A percentile compares a stretch with the other conserved stretches of the same genome.
Conservation (phyloP, 2,888 invertebrate species). For the Coleophora flavipennella region DNA sequence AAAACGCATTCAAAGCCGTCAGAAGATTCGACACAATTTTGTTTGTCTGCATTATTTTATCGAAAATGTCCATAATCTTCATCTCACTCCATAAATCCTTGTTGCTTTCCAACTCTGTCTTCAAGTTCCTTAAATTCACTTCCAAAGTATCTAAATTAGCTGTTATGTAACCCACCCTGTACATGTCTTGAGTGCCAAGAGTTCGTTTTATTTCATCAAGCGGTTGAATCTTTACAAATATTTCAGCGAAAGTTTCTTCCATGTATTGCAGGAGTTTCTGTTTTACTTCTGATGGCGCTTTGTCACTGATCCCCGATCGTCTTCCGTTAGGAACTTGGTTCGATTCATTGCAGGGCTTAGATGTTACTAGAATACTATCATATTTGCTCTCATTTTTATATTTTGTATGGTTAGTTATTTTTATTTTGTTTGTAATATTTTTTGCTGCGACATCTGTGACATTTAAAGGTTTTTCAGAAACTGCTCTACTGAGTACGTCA, state of each 20-base stretch:
- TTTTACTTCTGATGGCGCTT: constrained; percentile 21
- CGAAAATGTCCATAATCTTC: constrained; percentile 28
- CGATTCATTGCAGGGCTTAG: constrained; percentile 2
- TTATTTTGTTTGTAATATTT: too few species aligned
- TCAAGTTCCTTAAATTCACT: constrained; percentile 25
- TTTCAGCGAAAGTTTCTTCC: constrained; percentile 25
- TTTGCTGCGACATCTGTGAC: too few species aligned
- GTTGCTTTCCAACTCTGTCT: constrained; percentile 20
- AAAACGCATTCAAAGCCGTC: constrained; percentile 18
- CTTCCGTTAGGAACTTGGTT: constrained; percentile 7
- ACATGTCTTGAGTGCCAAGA: constrained; percentile 20
- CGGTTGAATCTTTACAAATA: constrained; percentile 23
- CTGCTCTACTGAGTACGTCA: too few species aligned
- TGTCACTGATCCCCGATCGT: constrained; percentile 3
- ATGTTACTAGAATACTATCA: too few species aligned
- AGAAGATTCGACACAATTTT: constrained; percentile 20
- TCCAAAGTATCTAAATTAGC: constrained; percentile 35
- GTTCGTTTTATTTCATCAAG: constrained; percentile 20
- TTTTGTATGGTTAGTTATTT: too few species aligned
- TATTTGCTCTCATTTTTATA: too few species aligned
- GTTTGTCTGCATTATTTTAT: constrained; percentile 26
- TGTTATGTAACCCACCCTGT: constrained; percentile 34
- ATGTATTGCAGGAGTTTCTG: constrained; percentile 25
- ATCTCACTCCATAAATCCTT: constrained; percentile 22
- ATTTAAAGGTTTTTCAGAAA: too few species aligned